phyloP scores from a whole-genome alignment of 2,113 vertebrate species.

The Maylandia zebra region DNA sequence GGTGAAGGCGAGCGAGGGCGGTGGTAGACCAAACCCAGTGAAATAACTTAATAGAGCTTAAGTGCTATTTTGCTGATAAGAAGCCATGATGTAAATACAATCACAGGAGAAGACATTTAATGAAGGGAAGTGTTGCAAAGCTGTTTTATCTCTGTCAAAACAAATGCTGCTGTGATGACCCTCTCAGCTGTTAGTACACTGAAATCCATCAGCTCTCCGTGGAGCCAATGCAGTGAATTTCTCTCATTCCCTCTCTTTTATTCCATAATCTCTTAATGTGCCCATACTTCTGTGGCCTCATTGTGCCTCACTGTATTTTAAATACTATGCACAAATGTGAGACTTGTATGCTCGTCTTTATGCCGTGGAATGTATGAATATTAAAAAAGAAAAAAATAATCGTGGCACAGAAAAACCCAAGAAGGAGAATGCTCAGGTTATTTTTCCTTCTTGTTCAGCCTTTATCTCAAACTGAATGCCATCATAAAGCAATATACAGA shows the following conservation, averaged over 20 bases:
- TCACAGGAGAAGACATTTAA: conserved; percentile 17
- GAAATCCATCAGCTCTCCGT: neutral
- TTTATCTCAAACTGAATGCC: neutral
- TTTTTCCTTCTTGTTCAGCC: neutral
- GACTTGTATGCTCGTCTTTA: neutral
- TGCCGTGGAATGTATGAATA: neutral
- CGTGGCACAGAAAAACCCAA: neutral
- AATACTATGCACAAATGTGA: neutral
- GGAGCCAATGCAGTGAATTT: neutral
- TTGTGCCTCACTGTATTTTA: neutral
- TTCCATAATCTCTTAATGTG: neutral
- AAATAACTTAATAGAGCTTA: conserved; percentile 39
- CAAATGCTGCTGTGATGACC: neutral
- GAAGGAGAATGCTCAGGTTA: neutral
- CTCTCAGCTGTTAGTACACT: neutral
- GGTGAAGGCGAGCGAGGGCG: neutral
- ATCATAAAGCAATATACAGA: neutral
- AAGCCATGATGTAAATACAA: conserved; percentile 35
- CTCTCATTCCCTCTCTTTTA: neutral
- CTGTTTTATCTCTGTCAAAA: conserved; percentile 9
- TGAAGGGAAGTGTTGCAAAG: conserved; percentile 37
- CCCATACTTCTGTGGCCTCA: neutral
- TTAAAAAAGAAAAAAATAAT: neutral
- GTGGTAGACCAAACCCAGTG: neutral
- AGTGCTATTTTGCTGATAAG: conserved; percentile 41